Conservation (phyloP, 2,888 invertebrate genomes). For the Creontiades dilutus region DNA sequence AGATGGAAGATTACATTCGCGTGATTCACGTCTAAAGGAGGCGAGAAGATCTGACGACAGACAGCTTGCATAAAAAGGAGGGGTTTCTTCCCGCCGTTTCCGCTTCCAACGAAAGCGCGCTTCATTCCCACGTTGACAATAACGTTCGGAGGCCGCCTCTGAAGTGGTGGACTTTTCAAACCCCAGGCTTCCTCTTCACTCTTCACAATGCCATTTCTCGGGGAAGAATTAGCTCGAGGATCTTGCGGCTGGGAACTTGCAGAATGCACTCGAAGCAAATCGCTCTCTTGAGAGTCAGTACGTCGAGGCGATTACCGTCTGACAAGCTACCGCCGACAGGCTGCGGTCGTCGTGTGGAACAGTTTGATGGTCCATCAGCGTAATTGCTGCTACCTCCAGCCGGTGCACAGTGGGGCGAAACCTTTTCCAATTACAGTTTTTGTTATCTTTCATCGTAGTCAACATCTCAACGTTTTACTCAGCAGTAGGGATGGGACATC, state of each 20-base stretch:
- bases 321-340: background rate
- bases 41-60: constrained; percentile 12
- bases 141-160: background rate
- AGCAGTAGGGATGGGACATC: too few species aligned
- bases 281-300: background rate
- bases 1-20: background rate
- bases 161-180: constrained; percentile 2
- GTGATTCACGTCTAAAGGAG: background rate
- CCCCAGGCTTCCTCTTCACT: background rate
- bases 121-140: constrained; percentile 28
- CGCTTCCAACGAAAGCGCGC: background rate
- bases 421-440: too few species aligned
- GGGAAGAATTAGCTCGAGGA: too few species aligned
- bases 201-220: too few species aligned
- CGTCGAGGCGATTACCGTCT: background rate
- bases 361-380: background rate
- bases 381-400: background rate
- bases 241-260: background rate
- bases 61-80: background rate
- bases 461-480: too few species aligned
- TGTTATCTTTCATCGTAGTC: too few species aligned
- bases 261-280: constrained; percentile 2
- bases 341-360: background rate
- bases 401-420: too few species aligned
- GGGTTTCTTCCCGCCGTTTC: background rate